These are phyloP conservation scores for Caranx ignobilis DNA, from an alignment of 2,113 vertebrate species.

Conservation along the genomic window DNA sequence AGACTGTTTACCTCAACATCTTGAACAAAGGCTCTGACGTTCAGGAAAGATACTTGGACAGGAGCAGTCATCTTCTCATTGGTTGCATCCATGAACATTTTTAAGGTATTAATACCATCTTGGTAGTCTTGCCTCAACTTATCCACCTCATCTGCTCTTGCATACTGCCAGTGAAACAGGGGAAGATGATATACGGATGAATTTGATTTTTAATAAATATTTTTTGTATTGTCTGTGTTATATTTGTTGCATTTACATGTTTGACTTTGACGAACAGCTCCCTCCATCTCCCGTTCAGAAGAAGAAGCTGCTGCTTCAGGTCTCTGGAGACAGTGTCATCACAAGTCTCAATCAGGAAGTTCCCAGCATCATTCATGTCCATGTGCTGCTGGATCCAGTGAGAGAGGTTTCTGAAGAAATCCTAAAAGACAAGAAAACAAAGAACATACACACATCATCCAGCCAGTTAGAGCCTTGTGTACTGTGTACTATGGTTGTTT, in stretches of 20 bases:
- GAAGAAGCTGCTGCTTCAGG: conserved; percentile 94
- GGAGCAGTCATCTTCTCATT: conserved; percentile 88
- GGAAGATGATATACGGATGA: neutral
- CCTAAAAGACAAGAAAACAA: conserved; percentile 81
- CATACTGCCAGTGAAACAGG: conserved; percentile 86
- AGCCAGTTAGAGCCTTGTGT: neutral
- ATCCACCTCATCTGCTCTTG: conserved; percentile 93
- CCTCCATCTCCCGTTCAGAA: conserved; percentile 89
- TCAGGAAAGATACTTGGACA: conserved; percentile 92
- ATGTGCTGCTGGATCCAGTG: conserved; percentile 95
- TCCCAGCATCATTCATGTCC: conserved; percentile 98
- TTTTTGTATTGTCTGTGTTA: neutral
- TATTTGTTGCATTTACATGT: conserved; percentile 83
- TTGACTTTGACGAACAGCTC: conserved; percentile 94
- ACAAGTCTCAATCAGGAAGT: conserved; percentile 98
- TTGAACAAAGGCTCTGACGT: conserved; percentile 90
- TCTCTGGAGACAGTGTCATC: conserved; percentile 96
- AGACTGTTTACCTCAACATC: conserved; percentile 89
- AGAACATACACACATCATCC: accelerated
- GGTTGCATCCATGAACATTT: conserved; percentile 89
- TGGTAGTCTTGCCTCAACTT: conserved; percentile 92
- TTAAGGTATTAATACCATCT: conserved; percentile 87
- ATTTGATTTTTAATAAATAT: neutral
- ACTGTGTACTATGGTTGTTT: neutral
- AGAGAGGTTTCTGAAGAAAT: conserved; percentile 85